Evolutionary conservation across 2,113 vertebrate genomes (phyloP), one percentile per base, ranked within the genome.

Genomic region (Trogon melanurus): DNA sequence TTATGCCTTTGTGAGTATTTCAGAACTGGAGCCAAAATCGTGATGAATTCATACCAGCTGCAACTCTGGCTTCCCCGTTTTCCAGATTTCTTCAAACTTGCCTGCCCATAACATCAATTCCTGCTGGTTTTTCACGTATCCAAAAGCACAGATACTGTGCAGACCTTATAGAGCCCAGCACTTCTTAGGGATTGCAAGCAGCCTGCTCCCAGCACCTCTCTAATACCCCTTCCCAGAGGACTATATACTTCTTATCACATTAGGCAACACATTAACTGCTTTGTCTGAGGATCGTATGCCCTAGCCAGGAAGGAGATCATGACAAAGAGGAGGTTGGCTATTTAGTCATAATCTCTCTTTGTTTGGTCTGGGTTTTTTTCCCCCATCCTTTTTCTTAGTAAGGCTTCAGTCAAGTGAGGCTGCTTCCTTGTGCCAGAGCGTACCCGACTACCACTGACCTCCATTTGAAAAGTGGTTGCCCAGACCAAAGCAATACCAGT

Each of bases 41-140:
- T 96, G 95, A 95, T 95, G 86, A 96, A 97, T 96, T 97, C 27
- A 2, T 93, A 96, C 83, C 95, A 96, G 95, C 95, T 97, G 95
- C 73, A 78, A n/a, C 57, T 79, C 75, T 72, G 73, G 26, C 84
- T 95, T 93, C 57, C 57, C 80, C 45, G 22, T 72, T 86, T 79
- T 81, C 69, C 89, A 95, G 69, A 91, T 91, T 95, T 87, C 61
- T 81, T 89, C 65, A 0, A 92, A 53, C 61, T 93, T 89, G 56
- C 72, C 64, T 94, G 76, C 56, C 69, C 34, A 3, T 67, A n/a
- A 94, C 85, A 90, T 94, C 61, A 90, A 25, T 88, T 94, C 88
- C 72, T 93, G 85, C 58, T 90, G 67, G 0, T 76, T 95, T 93
- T 80, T 80, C 56, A 48, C 69, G 48, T 93, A 89, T 13, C 3